Evolutionary conservation across 2,888 invertebrate genomes (phyloP).

Genomic region (Andricus curvator): DNA sequence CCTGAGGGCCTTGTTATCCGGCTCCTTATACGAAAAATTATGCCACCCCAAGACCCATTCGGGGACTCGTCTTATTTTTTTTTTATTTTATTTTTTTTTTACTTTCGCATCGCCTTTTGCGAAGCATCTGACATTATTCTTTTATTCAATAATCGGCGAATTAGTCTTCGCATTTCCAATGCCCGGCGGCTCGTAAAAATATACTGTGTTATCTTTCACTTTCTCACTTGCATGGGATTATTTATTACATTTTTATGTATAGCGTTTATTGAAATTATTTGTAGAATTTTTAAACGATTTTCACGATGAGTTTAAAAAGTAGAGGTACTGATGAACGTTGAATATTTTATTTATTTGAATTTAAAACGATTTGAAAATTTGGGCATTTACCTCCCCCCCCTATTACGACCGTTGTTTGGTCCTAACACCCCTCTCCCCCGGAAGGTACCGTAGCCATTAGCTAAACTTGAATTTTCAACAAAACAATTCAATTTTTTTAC

Average conservation of each 20-base stretch:
- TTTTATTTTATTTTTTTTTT: conserved; percentile 12
- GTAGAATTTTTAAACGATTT: too few relatives aligned
- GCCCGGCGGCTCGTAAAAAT: conserved; percentile 16
- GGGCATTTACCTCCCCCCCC: fast-evolving
- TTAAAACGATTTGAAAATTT: too few relatives aligned
- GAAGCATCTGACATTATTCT: conserved; percentile 33
- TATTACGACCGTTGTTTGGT: too few relatives aligned
- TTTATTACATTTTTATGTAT: neutral
- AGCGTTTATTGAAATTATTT: neutral
- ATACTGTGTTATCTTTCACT: conserved; percentile 19
- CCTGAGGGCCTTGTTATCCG: conserved; percentile 37
- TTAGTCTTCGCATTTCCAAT: conserved; percentile 34
- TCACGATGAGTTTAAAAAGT: too few relatives aligned
- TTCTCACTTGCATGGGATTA: conserved; percentile 18
- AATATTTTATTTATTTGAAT: too few relatives aligned
- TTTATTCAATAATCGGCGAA: conserved; percentile 39
- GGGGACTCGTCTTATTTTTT: neutral
- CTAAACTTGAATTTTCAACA: too few relatives aligned
- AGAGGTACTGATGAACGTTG: too few relatives aligned
- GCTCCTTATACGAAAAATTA: conserved; percentile 33
- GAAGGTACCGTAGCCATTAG: too few relatives aligned
- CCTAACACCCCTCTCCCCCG: too few relatives aligned
- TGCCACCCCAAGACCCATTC: conserved; percentile 28
- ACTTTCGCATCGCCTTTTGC: conserved; percentile 24
- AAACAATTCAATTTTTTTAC: too few relatives aligned